phyloP scores from a whole-genome alignment of 2,797 vertebrate genomes.

The Mus minutoides region DNA sequence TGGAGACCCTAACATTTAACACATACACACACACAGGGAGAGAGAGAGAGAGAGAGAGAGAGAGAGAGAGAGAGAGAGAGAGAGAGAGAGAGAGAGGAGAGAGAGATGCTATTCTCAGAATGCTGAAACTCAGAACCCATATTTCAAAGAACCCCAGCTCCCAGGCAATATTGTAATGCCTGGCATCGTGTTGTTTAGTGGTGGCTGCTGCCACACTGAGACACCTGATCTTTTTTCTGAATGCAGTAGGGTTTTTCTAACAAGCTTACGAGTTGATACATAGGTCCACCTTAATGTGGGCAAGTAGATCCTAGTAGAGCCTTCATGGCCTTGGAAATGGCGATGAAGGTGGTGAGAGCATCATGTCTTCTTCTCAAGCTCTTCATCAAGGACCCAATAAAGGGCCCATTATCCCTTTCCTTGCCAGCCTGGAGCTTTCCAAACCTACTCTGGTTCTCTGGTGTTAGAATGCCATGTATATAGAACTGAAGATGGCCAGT shows the following conservation, averaged over 20 bases:
- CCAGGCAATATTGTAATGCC: neutral
- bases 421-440: neutral
- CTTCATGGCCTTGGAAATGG: neutral
- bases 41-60: too few species aligned
- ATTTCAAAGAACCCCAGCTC: neutral
- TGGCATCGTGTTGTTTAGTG: neutral
- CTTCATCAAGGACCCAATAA: accelerated
- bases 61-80: too few species aligned
- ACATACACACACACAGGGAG: too few species aligned
- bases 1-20: too few species aligned
- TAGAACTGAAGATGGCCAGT: too few species aligned
- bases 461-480: neutral
- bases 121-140: neutral
- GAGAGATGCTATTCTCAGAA: neutral
- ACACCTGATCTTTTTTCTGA: neutral
- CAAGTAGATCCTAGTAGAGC: neutral
- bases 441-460: neutral
- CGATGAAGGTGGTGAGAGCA: neutral
- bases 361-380: neutral
- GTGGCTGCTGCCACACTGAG: neutral
- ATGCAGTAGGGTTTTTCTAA: neutral
- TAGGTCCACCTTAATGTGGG: neutral
- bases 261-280: neutral
- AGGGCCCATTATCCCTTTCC: neutral
- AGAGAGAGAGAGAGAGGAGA: too few species aligned